Evolutionary conservation across 2,888 invertebrate species (phyloP).

Genomic region (Matsumyia berberina): DNA sequence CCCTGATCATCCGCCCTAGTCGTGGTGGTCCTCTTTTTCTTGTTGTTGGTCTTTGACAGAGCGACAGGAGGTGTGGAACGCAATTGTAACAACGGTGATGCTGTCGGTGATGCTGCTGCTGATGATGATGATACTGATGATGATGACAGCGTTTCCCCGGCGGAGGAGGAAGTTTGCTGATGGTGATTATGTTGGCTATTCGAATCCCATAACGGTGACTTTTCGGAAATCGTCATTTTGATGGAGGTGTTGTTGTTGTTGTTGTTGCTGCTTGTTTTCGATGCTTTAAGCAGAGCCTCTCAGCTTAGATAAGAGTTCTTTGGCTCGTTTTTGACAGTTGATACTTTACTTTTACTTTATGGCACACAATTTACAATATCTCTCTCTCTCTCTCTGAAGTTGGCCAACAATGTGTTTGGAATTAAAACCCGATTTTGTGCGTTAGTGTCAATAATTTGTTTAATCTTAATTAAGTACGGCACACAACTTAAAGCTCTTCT

Average conservation of each 20-base stretch:
- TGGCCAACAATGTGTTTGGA: background rate
- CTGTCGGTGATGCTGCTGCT: slow-evolving; percentile 52
- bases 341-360: slow-evolving; percentile 57
- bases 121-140: slow-evolving; percentile 57
- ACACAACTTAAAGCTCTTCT: slow-evolving; percentile 71
- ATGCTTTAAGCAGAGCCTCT: slow-evolving; percentile 10
- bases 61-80: slow-evolving; percentile 21
- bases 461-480: slow-evolving; percentile 75
- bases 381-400: background rate
- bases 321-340: slow-evolving; percentile 66
- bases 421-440: slow-evolving; percentile 77
- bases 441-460: slow-evolving; percentile 34
- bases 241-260: too few relatives aligned
- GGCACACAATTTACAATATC: slow-evolving; percentile 39
- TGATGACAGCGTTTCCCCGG: slow-evolving; percentile 66
- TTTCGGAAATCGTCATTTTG: slow-evolving; percentile 79
- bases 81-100: slow-evolving; percentile 67
- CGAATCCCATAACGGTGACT: slow-evolving; percentile 78
- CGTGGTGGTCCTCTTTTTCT: slow-evolving; percentile 43
- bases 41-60: slow-evolving; percentile 19
- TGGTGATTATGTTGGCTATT: slow-evolving; percentile 71
- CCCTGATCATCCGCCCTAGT: slow-evolving; percentile 8
- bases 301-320: slow-evolving; percentile 46
- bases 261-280: slow-evolving; percentile 32
- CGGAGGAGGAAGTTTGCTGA: slow-evolving; percentile 66